phyloP scores from a whole-genome alignment of 2,888 invertebrate genomes.

The Eledona agricola region DNA sequence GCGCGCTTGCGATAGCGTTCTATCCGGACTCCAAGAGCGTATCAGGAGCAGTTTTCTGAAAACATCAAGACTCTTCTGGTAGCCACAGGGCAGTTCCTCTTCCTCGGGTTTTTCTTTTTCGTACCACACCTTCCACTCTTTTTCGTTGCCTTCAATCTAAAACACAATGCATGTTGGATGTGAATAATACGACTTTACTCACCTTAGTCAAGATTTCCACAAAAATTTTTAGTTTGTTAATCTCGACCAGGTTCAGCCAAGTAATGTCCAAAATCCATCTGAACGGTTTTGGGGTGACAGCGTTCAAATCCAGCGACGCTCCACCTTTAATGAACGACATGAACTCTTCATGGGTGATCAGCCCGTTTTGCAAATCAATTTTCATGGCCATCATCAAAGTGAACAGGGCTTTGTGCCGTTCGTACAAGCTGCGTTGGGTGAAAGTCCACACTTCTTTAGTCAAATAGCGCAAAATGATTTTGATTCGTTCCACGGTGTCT shows the following conservation, averaged over 20 bases:
- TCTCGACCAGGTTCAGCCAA: constrained; percentile 95
- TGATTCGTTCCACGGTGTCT: constrained; percentile 85
- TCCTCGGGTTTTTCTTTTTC: constrained; percentile 94
- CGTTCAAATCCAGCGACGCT: constrained; percentile 91
- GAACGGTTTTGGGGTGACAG: constrained; percentile 91
- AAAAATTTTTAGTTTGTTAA: constrained; percentile 85
- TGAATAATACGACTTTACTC: constrained; percentile 41
- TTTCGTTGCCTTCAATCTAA: constrained; percentile 83
- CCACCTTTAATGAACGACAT: constrained; percentile 96
- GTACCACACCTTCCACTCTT: constrained; percentile 90
- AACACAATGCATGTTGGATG: constrained; percentile 34
- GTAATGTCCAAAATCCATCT: constrained; percentile 95
- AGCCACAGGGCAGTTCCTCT: constrained; percentile 90
- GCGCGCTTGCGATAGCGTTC: constrained; percentile 91
- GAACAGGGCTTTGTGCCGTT: constrained; percentile 90
- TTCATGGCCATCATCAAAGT: constrained; percentile 95
- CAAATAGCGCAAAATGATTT: constrained; percentile 87
- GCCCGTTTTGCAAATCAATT: constrained; percentile 85
- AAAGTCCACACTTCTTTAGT: constrained; percentile 90
- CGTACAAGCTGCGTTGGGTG: constrained; percentile 90
- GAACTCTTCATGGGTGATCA: constrained; percentile 90
- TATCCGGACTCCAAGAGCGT: constrained; percentile 94
- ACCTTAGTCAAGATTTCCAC: constrained; percentile 80
- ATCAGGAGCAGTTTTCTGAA: constrained; percentile 87
- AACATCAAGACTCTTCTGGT: constrained; percentile 84